These are phyloP conservation scores for Rhinogobio ventralis DNA, from an alignment of 2,797 vertebrate genomes.

Conservation along the genomic window DNA sequence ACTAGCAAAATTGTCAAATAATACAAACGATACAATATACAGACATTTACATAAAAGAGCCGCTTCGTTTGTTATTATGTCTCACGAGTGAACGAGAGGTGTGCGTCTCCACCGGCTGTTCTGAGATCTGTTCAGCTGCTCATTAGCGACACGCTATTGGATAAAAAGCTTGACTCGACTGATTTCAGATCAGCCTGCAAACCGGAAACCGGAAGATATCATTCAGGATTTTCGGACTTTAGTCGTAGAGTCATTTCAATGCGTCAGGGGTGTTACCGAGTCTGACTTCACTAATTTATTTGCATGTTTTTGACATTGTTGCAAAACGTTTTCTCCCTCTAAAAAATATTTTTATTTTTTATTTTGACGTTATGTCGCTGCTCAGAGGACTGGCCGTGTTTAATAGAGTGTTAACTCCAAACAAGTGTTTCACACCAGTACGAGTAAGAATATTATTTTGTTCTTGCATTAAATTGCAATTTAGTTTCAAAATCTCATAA, in stretches of 20 bases:
- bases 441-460: constrained; percentile 24
- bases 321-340: neutral
- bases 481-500: neutral
- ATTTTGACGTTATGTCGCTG: neutral
- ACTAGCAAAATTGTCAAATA: neutral
- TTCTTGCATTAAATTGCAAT: neutral
- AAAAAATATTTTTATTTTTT: neutral
- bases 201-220: constrained; percentile 43
- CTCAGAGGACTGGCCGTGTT: neutral
- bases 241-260: constrained; percentile 1
- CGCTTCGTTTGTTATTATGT: constrained; percentile 11
- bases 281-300: neutral
- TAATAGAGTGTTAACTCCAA: constrained; percentile 1
- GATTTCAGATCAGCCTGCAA: neutral
- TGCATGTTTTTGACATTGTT: neutral
- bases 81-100: neutral
- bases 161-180: neutral
- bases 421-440: neutral
- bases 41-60: neutral
- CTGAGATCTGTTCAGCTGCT: neutral
- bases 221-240: constrained; percentile 17
- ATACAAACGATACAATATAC: neutral
- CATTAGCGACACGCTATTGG: neutral
- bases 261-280: neutral
- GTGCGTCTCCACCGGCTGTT: neutral